Base-by-base conservation (phyloP, 2,113 vertebrate genomes). In the Tachysurus vachellii region DNA sequence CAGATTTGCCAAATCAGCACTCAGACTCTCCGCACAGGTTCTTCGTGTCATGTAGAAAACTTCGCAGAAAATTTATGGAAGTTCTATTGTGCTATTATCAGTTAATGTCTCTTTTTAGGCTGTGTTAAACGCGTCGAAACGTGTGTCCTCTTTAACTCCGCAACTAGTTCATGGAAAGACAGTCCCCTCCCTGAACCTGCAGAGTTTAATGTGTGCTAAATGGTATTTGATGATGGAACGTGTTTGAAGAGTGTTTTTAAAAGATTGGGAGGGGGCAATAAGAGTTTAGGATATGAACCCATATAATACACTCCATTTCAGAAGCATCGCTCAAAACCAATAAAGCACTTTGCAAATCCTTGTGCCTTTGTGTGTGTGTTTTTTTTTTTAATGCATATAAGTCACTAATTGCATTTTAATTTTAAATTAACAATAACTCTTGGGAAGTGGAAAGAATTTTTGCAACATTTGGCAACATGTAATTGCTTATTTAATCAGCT, bases 251-350 rank as follows among this genome's bases (percentile, higher is more conserved):
- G 70, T n/a, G 31, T 17, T 53, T 61, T 36, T 31, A 54, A 54
- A n/a, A 12, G 28, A 36, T 5, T 21, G 89, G 91, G 89, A 85
- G 89, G 92, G 92, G 92, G 89, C 91, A 91, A 87, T 91, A 86
- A 90, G 92, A 89, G 88, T 93, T 91, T 94, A 89, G 92, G 71
- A 90, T 91, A 93, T 94, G 93, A 87, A 91, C 84, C 56, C 81
- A 87, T 87, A 91, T 90, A 88, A 89, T 93, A 94, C 92, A 94
- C 93, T 94, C 93, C 93, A 94, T 95, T 93, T 92, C 93, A 94
- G 92, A 93, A 93, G 91, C 91, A 85, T 94, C 93, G 93, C 94
- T 95, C 93, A 94, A 94, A 94, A 91, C 91, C 91, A 95, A 95
- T 95, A 95, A 95, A 95, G 93, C 94, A 95, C 94, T 94, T 94